Base-by-base conservation (phyloP, 2,888 invertebrate genomes). In the Luperina testacea region DNA sequence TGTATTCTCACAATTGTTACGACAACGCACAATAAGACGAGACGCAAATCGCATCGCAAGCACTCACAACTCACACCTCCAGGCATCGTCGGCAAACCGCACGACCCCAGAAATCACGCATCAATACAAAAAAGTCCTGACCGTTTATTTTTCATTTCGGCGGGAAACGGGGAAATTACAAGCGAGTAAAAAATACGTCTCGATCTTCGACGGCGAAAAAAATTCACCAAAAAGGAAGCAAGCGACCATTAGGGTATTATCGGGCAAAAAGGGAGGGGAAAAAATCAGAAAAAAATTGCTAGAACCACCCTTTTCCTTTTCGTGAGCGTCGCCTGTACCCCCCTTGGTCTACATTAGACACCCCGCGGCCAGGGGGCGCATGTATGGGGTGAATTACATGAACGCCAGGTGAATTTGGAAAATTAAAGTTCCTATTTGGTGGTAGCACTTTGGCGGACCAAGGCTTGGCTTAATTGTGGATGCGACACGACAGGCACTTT, bases 231-330 rank as follows among this genome's bases (percentile, higher is more conserved):
- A 96, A 96, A 96, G 96, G 96, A 97, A 97, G 96, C 96, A 91
- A 93, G 94, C 95, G 94, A 95, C 97, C 97, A 97, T 97, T 96
- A 96, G 96, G 95, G 96, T 96, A 96, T 97, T 96, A 97, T 97
- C 96, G 96, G 93, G 95, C 83, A 87, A 86, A 89, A 94, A 94
- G 95, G 94, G 93, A 91, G 94, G 95, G 95, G 94, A 94, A 93
- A 94, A 96, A 96, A 95, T 94, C 94, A 92, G 95, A 96, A 96
- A 97, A 97, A 97, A 96, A 96, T 95, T 96, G 94, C 94, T 94
- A 91, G 92, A 91, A 93, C 96, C 96, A 96, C 96, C 96, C 96
- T 94, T 96, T 96, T 96, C 95, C 95, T 96, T 96, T 96, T 95
- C 94, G 95, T 94, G 94, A 95, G 93, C 95, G 95, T 95, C 95